Evolutionary conservation across 2,797 vertebrate species (phyloP), one percentile per base, ranked within the genome.

Genomic region (Tiaroga cobitis): DNA sequence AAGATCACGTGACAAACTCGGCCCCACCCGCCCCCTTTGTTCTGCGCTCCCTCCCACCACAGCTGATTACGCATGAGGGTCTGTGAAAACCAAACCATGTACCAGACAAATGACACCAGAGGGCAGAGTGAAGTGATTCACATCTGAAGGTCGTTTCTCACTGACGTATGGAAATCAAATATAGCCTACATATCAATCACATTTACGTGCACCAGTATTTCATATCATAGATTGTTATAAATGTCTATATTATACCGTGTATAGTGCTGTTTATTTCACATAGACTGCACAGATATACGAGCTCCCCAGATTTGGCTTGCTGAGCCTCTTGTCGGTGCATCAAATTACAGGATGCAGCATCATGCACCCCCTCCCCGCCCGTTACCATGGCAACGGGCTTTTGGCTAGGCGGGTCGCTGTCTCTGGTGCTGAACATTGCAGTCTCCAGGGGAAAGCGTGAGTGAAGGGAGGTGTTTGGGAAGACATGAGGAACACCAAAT

Each of bases 361-460:
- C 87, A 76, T 37, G 80, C 88, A 51, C 70, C n/a, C 39, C 83
- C 88, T 76, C 85, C 65, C 68, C 87, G 19, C 82, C 87, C 88
- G 92, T 95, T 85, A 74, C 92, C 92, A 91, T 94, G 91, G 91
- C 90, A 94, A 95, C 95, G 84, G 82, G 63, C 90, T 90, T 84
- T 63, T 84, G n/a, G 51, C 18, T 16, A 76, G 84, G 88, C 80
- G 81, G 74, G 87, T 90, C 82, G n/a, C 91, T 94, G 91, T 91
- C 91, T 88, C 2, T 91, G 90, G 70, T 89, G 82, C 85, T 89
- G 70, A 88, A 82, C 37, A 46, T 26, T 49, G 51, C 39, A 9
- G 79, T 54, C 69, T 79, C 65, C 91, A 90, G 91, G 87, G 85
- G 24, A 72, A 88, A 73, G 90, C 85, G 51, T n/a, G 5, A 67